A percentile compares a stretch with the other conserved stretches of the same genome.
Evolutionary conservation across 2,797 vertebrate genomes (phyloP).

Genomic region (Delichon dasypus): DNA sequence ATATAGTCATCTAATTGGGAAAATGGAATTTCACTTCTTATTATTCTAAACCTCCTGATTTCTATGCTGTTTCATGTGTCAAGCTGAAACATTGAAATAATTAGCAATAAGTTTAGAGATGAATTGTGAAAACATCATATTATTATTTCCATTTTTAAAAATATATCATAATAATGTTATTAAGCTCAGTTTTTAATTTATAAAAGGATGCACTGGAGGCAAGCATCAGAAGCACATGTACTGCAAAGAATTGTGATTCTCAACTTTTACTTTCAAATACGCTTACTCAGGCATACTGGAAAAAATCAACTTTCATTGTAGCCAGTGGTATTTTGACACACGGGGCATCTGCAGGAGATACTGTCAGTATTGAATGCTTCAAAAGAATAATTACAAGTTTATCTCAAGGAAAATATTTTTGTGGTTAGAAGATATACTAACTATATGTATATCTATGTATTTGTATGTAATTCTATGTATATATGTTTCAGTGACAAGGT

Average conservation of each 20-base stretch:
- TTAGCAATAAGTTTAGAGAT: background rate
- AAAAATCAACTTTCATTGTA: background rate
- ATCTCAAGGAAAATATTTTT: background rate
- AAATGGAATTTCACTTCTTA: background rate
- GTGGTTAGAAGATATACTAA: background rate
- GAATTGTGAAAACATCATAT: background rate
- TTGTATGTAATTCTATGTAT: background rate
- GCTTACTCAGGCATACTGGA: background rate
- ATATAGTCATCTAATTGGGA: background rate
- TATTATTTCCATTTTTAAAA: background rate
- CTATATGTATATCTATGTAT: background rate
- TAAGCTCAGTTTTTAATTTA: background rate
- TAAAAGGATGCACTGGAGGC: background rate
- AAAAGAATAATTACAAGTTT: background rate
- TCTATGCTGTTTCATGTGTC: background rate
- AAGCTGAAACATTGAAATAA: background rate
- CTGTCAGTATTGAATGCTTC: background rate
- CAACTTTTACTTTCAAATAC: background rate
- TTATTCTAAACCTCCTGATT: background rate
- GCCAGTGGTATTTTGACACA: background rate
- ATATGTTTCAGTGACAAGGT: background rate
- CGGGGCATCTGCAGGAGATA: background rate
- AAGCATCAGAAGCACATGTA: background rate
- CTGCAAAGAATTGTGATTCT: background rate
- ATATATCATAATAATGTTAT: background rate